Conservation (phyloP, 2,797 vertebrate genomes). For the Pampus argenteus region DNA sequence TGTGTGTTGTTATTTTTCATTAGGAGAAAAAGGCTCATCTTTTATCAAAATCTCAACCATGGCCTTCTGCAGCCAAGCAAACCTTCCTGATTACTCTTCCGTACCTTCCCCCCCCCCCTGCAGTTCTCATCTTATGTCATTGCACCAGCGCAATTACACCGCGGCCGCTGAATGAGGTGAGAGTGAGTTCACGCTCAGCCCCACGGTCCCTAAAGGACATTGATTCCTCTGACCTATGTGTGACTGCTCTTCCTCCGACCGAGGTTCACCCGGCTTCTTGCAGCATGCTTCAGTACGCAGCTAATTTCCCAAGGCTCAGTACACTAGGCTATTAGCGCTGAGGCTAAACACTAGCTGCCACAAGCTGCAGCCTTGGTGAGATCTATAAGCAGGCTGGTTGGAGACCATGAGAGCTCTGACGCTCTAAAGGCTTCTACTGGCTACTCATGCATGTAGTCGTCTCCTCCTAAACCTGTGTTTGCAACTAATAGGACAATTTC, state of each 20-base stretch:
- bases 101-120: constrained; percentile 9
- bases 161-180: constrained; percentile 55
- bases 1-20: not conserved
- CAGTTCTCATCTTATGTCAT: constrained; percentile 32
- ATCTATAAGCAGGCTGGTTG: constrained; percentile 60
- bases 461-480: constrained; percentile 26
- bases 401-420: constrained; percentile 28
- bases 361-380: constrained; percentile 52
- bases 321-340: constrained; percentile 64
- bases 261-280: constrained; percentile 50
- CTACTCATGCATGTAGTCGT: constrained; percentile 45
- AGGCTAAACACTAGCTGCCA: constrained; percentile 72
- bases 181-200: constrained; percentile 59
- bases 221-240: constrained; percentile 74
- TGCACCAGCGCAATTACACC: constrained; percentile 54
- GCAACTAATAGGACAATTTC: constrained; percentile 20
- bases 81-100: not conserved
- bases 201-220: constrained; percentile 66
- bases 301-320: constrained; percentile 81
- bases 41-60: not conserved
- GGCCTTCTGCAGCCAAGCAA: not conserved
- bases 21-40: not conserved
- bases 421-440: constrained; percentile 31
- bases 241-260: constrained; percentile 62
- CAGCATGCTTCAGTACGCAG: constrained; percentile 61